Evolutionary conservation across 2,888 invertebrate genomes (phyloP), one percentile per base, ranked within the genome.

Genomic region (Coenonympha arcania): DNA sequence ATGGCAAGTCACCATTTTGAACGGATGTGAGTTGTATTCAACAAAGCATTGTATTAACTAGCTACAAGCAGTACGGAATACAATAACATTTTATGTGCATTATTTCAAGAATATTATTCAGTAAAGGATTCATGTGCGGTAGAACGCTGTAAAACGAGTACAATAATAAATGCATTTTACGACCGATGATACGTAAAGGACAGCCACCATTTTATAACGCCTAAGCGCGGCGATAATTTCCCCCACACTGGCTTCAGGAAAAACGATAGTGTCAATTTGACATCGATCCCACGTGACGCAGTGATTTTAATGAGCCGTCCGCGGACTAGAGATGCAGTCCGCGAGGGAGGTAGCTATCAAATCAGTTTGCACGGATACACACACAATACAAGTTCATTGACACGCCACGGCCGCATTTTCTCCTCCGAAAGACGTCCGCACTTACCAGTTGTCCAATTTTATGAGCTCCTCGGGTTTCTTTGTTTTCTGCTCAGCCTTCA

Each of bases 381-480:
- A 87, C 86, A 85, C 87, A 87, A 86, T 87, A 86, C 86, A 87
- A 87, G 87, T 87, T 87, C 87, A 87, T 87, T 87, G 87, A 87
- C 87, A 87, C 87, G 86, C 85, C 86, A 86, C 87, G 86, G 86
- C 86, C 86, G 87, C 87, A 84, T 86, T 87, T 87, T 86, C 86
- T 85, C 85, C 82, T 81, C 78, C 70, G 74, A 78, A 84, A 83
- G 79, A 77, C 79, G 82, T 81, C 78, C 69, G 71, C 75, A 92
- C 94, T 94, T 88, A 95, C 96, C 96, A 96, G 82, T 95, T 93
- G 88, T 96, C 96, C 88, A 96, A 89, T 87, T 96, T 95, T 84
- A 96, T 92, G 75, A 96, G 90, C 87, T 96, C 96, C 81, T 96
- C 96, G 50, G 96, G 94, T 88, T 94, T 96, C 89, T 96, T 96